phyloP scores from a whole-genome alignment of 2,888 invertebrate species.

The Suillia variegata region DNA sequence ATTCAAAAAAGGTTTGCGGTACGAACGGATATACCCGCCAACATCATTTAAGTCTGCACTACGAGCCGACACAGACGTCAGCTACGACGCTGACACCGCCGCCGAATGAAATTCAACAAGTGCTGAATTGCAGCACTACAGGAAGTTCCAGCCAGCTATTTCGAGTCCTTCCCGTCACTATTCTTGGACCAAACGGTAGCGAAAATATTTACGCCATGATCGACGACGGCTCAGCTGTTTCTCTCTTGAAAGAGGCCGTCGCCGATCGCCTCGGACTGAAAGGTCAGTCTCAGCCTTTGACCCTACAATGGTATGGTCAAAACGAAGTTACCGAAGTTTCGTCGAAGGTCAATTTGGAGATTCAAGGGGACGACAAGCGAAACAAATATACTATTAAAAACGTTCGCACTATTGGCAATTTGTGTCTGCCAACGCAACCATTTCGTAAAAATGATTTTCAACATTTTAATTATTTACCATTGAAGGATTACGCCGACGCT shows the following conservation, averaged over 20 bases:
- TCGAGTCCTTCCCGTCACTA: slow-evolving; percentile 19
- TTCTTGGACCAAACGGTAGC: slow-evolving; percentile 14
- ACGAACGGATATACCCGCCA: too few relatives aligned
- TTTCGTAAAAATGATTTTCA: neutral
- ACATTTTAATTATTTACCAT: slow-evolving; percentile 1
- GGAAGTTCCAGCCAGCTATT: slow-evolving; percentile 6
- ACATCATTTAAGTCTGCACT: too few relatives aligned
- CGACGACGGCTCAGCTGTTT: slow-evolving; percentile 22
- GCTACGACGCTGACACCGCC: neutral
- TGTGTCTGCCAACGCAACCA: slow-evolving; percentile 1
- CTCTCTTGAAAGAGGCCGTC: slow-evolving; percentile 14
- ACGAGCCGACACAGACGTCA: too few relatives aligned
- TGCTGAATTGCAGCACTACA: neutral
- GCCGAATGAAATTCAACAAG: neutral
- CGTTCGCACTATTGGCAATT: neutral
- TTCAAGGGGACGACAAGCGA: neutral
- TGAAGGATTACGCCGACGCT: slow-evolving; percentile 6
- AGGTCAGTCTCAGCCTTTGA: slow-evolving; percentile 20
- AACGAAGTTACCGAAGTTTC: slow-evolving; percentile 12
- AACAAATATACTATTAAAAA: neutral
- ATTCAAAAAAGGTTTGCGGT: neutral
- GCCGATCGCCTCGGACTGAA: slow-evolving; percentile 17
- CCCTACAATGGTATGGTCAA: slow-evolving; percentile 24
- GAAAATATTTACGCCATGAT: slow-evolving; percentile 18
- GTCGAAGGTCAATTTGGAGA: slow-evolving; percentile 11